A percentile compares a stretch with the other conserved stretches of the same genome.
Evolutionary conservation across 2,113 vertebrate species (phyloP).

Genomic region (Thermophis baileyi): DNA sequence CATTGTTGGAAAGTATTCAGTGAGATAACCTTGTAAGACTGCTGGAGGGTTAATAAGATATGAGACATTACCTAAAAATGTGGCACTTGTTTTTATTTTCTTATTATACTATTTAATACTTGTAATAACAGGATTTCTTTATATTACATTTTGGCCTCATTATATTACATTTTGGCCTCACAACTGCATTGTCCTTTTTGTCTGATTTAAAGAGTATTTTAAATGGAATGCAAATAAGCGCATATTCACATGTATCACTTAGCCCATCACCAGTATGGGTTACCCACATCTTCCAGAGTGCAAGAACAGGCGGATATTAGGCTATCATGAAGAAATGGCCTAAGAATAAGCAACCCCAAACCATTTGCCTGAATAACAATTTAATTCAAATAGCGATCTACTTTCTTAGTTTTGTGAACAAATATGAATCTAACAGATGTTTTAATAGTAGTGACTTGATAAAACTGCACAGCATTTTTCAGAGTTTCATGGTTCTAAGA

Average conservation of each 20-base stretch:
- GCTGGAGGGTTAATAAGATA: background rate
- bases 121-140: slow-evolving; percentile 5
- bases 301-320: background rate
- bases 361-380: background rate
- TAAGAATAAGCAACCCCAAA: background rate
- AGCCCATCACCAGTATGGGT: background rate
- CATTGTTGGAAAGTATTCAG: background rate
- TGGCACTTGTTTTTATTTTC: background rate
- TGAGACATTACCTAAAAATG: background rate
- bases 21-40: background rate
- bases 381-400: background rate
- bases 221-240: background rate
- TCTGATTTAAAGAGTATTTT: background rate
- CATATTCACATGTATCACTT: background rate
- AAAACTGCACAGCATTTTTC: background rate
- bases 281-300: background rate
- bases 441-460: background rate
- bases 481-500: background rate
- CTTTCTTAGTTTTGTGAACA: background rate
- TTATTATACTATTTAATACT: background rate
- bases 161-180: background rate
- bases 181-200: background rate
- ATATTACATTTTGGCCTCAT: background rate
- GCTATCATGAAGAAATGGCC: background rate
- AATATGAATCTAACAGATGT: background rate